Conservation (phyloP, 2,888 invertebrate genomes). For the Cephus sareptanus region DNA sequence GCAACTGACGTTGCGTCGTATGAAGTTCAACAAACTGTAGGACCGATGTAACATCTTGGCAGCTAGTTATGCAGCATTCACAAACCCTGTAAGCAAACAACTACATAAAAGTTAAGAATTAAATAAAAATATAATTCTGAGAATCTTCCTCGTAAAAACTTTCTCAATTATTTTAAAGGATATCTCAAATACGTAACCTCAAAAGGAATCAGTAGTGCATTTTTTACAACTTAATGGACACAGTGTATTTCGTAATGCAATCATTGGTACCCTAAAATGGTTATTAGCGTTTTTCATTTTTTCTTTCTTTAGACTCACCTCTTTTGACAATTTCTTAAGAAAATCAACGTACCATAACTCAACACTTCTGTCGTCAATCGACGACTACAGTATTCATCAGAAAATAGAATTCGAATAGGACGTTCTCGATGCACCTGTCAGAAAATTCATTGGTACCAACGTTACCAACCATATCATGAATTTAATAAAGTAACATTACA, state of each 20-base stretch:
- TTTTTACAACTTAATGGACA: neutral
- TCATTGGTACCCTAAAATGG: neutral
- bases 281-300: neutral
- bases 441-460: neutral
- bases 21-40: slow-evolving; percentile 48
- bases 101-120: neutral
- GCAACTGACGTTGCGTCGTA: slow-evolving; percentile 45
- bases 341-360: neutral
- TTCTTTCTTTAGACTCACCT: neutral
- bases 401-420: neutral
- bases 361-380: neutral
- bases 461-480: neutral
- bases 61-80: neutral
- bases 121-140: neutral
- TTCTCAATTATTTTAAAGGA: neutral
- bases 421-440: neutral
- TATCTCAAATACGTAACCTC: neutral
- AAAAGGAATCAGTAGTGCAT: neutral
- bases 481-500: too few species aligned
- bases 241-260: neutral
- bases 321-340: neutral
- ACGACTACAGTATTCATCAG: neutral
- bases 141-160: neutral
- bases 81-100: neutral
- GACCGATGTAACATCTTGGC: slow-evolving; percentile 54